phyloP scores from a whole-genome alignment of 2,797 vertebrate genomes.

The Okamejei kenojei region DNA sequence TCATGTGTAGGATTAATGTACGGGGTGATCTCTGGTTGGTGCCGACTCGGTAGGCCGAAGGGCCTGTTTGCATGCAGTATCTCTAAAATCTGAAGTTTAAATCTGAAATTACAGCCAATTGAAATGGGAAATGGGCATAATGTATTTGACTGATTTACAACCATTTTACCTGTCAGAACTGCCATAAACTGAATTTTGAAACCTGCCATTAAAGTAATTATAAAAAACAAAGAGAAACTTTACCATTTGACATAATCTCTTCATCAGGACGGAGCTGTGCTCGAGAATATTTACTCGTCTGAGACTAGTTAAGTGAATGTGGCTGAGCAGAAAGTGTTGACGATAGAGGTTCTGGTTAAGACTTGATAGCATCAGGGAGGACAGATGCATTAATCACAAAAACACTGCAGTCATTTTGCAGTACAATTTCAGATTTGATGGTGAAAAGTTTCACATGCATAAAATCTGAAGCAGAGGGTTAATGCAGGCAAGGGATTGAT shows the following conservation, averaged over 20 bases:
- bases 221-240: background rate
- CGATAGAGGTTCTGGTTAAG: background rate
- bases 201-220: background rate
- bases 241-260: background rate
- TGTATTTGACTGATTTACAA: conserved; percentile 4
- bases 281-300: background rate
- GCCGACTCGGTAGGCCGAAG: too few relatives aligned
- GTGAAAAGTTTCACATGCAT: background rate
- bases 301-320: background rate
- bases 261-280: background rate
- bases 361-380: background rate
- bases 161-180: background rate
- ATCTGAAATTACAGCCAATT: background rate
- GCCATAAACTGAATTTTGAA: background rate
- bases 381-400: background rate
- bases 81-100: too few relatives aligned
- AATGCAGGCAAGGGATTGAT: background rate
- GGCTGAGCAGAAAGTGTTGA: background rate
- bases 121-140: background rate
- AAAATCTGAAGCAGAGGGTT: background rate
- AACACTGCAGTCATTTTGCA: background rate
- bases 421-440: background rate
- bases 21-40: too few relatives aligned
- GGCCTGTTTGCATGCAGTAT: too few relatives aligned
- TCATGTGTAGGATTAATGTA: too few relatives aligned